Conservation (phyloP, 1,140 invertebrate genomes). For the Cyclargus thomasi region DNA sequence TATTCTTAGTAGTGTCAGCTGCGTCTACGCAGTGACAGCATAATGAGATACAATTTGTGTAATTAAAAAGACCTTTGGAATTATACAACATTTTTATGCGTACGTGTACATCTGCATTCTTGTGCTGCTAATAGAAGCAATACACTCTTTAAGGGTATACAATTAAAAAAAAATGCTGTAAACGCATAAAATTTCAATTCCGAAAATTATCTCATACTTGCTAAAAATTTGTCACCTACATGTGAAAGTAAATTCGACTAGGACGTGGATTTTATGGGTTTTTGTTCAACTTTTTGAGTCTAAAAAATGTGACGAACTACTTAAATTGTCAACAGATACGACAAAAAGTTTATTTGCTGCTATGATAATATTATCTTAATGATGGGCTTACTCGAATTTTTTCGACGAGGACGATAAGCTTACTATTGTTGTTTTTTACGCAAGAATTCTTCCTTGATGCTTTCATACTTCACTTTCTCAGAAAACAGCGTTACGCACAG, state of each 20-base stretch:
- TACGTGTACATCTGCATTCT: neutral
- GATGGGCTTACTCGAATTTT: neutral
- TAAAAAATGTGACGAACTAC: slow-evolving; percentile 9
- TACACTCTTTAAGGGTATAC: too few species aligned
- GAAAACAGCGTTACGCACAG: neutral
- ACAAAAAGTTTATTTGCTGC: neutral
- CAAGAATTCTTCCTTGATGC: neutral
- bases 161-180: too few species aligned
- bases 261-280: neutral
- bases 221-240: neutral
- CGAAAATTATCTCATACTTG: neutral
- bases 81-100: neutral
- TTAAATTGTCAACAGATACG: neutral
- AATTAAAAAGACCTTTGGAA: neutral
- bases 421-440: slow-evolving; percentile 8
- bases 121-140: neutral
- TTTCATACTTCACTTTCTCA: neutral
- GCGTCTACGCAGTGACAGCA: neutral
- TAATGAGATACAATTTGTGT: slow-evolving; percentile 7
- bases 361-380: slow-evolving; percentile 9
- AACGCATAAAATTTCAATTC: too few species aligned
- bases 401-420: neutral
- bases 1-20: neutral
- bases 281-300: neutral
- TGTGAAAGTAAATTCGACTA: neutral